Conservation (phyloP, 2,797 vertebrate species). For the Takifugu rubripes region DNA sequence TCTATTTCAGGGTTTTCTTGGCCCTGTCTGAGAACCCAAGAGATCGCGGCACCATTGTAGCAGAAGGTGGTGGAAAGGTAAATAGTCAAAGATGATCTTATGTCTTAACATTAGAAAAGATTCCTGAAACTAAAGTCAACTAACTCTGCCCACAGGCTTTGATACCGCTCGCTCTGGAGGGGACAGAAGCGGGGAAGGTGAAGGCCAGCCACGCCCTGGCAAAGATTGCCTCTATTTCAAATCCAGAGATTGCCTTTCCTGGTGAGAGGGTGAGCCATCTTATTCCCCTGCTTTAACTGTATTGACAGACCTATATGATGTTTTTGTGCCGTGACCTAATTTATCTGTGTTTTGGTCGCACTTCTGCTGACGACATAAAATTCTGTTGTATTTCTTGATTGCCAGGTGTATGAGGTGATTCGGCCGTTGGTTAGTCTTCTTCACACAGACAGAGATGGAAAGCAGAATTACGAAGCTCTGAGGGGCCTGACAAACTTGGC, state of each 20-base stretch:
- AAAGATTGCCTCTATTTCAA: slow-evolving; percentile 90
- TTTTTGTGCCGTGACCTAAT: too few relatives aligned
- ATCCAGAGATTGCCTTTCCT: slow-evolving; percentile 93
- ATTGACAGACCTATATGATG: too few relatives aligned
- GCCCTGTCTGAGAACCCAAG: slow-evolving; percentile 87
- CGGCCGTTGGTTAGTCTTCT: slow-evolving; percentile 87
- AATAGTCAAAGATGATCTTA: slow-evolving; percentile 8
- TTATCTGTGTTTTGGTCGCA: too few relatives aligned
- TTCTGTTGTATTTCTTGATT: slow-evolving; percentile 15
- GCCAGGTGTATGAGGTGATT: slow-evolving; percentile 93
- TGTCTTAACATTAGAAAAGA: background rate
- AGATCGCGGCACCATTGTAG: slow-evolving; percentile 88
- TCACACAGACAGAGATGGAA: slow-evolving; percentile 86
- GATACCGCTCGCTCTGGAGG: slow-evolving; percentile 91
- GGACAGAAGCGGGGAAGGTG: slow-evolving; percentile 86
- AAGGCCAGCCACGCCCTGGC: slow-evolving; percentile 88
- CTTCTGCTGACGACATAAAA: background rate
- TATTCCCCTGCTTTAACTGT: background rate
- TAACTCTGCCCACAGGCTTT: slow-evolving; percentile 79
- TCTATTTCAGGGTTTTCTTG: slow-evolving; percentile 84
- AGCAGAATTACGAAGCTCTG: slow-evolving; percentile 91
- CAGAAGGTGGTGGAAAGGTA: slow-evolving; percentile 97
- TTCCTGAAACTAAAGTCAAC: too few relatives aligned
- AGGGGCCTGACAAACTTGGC: slow-evolving; percentile 91
- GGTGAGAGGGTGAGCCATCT: slow-evolving; percentile 85